Evolutionary conservation across 2,113 vertebrate genomes (phyloP), one percentile per base, ranked within the genome.

Genomic region (Aramus guarauna): DNA sequence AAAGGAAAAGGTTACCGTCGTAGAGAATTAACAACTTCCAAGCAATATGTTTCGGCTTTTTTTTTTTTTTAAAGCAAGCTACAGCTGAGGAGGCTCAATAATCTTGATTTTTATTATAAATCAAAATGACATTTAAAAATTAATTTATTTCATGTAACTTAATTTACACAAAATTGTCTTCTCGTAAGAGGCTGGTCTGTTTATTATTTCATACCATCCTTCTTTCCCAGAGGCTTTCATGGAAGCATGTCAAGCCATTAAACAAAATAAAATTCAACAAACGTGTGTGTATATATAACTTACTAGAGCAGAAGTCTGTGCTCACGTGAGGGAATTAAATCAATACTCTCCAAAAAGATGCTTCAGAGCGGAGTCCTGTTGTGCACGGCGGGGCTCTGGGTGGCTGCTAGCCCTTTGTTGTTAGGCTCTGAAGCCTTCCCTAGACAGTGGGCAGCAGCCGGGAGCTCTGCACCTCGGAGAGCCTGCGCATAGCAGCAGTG

Each of bases 141-240:
- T 91, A 95, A 94, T 90, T 43, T 15, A 72, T 93, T 96, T 94
- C 12, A 39, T 63, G 21, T 68, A 94, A 94, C 56, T 95, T 92
- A 86, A 90, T 94, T 86, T 91, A 67, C 21, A 55, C 37, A 90
- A 69, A 95, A 86, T 88, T 67, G 52, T 96, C 55, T 92, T 85
- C 50, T 82, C 75, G 79, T 93, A 80, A 88, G 72, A 92, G 79
- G n/a, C 59, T 72, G n/a, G 29, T 77, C 43, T 95, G 68, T 76
- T 91, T 94, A 90, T 95, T 93, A 86, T 88, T 96, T 94, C 56
- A 75, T 91, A 87, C 24, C 23, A 26, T 81, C 80, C 39, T 75
- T 92, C 84, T 94, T 84, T 96, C 95, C 72, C 83, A 96, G 91
- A 95, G 88, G 85, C 94, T 94, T 95, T 94, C 66, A 43, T 26